Evolutionary conservation across 1,140 invertebrate genomes (phyloP), one percentile per base, ranked within the genome.

Genomic region (Aphis gossypii): DNA sequence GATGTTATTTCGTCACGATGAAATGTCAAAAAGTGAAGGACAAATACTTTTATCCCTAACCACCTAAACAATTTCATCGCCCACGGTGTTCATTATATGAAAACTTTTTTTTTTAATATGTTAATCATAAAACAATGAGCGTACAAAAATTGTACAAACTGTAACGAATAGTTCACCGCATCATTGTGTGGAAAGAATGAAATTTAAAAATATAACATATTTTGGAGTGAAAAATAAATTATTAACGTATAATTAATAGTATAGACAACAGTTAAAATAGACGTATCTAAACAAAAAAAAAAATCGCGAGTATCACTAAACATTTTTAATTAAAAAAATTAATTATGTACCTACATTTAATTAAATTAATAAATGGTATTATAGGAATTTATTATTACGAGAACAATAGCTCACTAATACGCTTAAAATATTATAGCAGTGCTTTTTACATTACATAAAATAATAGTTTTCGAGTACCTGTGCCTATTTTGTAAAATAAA

Each of bases 111-210:
- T 51, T 35, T 6, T 54, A 54, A 89, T 54, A 89, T 54, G 87
- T 89, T 54, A 89, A 89, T 89, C 20, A 20, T 30, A 87, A 84
- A 84, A 84, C 83, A 84, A 84, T 84, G 83, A 41, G 41, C 38
- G 9, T 25, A 84, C 3, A 44, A 84, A 41, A 84, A 38, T 20
- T 41, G 0, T 25, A 35, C 35, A 83, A 83, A 83, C 38, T 84
- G 60, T 68, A 84, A 41, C 82, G 38, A 41, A 41, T 38, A 4
- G 82, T 84, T 20, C 8, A 84, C 41, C 23, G 30, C 14, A 76
- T n/a, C 14, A 76, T n/a, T 76, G 60, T 76, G 60, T 76, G 6
- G 60, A 68, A 68, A 68, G 9, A 76, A 76, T 76, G 60, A n/a
- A 76, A 30, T 68, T 68, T 68, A 68, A n/a, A 68, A 68, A 14